phyloP scores from a whole-genome alignment of 2,113 vertebrate genomes.

The Indicator indicator region DNA sequence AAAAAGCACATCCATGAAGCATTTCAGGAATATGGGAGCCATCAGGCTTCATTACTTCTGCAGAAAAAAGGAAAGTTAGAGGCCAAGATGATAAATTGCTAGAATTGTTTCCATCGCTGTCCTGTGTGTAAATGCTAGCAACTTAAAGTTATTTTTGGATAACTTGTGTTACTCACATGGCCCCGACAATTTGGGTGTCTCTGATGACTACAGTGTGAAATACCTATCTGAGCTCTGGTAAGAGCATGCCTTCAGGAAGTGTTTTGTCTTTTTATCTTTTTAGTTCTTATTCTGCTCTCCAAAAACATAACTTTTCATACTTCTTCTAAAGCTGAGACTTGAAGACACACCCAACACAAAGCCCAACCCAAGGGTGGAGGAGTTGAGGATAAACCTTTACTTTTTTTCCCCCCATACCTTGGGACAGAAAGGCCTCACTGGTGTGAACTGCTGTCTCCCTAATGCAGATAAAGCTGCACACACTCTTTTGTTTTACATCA shows the following conservation, averaged over 20 bases:
- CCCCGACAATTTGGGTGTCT: background rate
- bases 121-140: background rate
- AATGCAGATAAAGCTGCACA: background rate
- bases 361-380: background rate
- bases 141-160: background rate
- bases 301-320: background rate
- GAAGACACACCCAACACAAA: background rate
- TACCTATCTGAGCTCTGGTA: background rate
- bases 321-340: background rate
- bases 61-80: background rate
- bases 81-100: background rate
- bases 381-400: background rate
- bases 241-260: background rate
- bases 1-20: background rate
- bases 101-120: background rate
- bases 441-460: background rate
- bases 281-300: background rate
- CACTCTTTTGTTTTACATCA: background rate
- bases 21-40: background rate
- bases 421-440: background rate
- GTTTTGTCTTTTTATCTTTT: background rate
- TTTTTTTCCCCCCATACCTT: background rate
- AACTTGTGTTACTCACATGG: background rate
- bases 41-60: background rate
- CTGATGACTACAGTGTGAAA: background rate